A percentile compares a stretch with the other conserved stretches of the same genome.
Conservation (phyloP, 2,113 vertebrate genomes). For the Procapra przewalskii region DNA sequence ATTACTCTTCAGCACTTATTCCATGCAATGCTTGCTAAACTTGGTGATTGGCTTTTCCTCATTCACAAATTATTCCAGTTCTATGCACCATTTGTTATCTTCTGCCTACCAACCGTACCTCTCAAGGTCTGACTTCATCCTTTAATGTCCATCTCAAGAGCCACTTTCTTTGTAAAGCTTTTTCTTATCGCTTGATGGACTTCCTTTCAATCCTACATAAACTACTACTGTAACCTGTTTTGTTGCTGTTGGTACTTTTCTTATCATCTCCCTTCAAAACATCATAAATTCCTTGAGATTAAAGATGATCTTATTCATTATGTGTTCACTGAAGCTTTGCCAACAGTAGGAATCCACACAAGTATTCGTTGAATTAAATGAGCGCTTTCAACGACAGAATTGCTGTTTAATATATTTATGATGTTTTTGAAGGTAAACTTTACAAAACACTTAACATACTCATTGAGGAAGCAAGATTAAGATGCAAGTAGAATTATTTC, state of each 20-base stretch:
- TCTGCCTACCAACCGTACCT: background rate
- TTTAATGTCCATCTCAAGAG: background rate
- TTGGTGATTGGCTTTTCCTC: background rate
- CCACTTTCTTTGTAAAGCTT: background rate
- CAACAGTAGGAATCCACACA: background rate
- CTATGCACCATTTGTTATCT: background rate
- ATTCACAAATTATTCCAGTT: background rate
- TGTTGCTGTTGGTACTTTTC: background rate
- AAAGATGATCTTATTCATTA: background rate
- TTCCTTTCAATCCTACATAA: background rate
- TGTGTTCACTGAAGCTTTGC: background rate
- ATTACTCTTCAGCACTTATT: background rate
- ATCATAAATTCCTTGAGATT: background rate
- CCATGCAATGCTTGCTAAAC: background rate
- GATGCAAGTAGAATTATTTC: background rate
- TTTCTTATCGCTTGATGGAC: background rate
- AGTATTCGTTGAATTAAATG: background rate
- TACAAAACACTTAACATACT: background rate
- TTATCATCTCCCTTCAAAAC: background rate
- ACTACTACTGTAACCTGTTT: background rate
- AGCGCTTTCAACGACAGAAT: background rate
- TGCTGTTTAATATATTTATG: constrained; percentile 2
- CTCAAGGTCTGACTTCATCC: background rate
- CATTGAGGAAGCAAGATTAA: background rate
- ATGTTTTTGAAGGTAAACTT: constrained; percentile 13